Evolutionary conservation across 2,113 vertebrate genomes (phyloP), one percentile per base, ranked within the genome.

Genomic region (Hepsetus odoe): DNA sequence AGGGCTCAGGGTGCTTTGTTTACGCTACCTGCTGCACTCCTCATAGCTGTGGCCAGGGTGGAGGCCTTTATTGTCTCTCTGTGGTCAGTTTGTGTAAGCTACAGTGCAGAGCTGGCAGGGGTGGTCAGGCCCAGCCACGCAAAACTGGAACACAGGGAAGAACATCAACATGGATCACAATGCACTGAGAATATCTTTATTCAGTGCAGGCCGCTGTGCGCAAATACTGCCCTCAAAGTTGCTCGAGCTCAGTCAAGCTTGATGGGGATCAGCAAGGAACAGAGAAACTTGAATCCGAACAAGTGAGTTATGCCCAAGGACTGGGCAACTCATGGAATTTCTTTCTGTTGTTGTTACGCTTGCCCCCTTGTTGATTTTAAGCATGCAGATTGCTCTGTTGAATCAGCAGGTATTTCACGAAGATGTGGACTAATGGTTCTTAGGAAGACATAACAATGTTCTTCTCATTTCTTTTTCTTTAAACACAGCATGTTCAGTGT

Each of bases 21-120:
- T 92, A 90, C 87, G 87, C 79, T 91, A 91, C 90, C 90, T 92
- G 89, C 89, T 88, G 89, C 84, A 88, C 87, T 90, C 88, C 87
- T 89, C 87, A 58, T 83, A 79, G 84, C 82, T 89, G 88, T 76
- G 88, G 89, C 89, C 86, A 81, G 85, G 86, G 88, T 85, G 86
- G 85, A 38, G 69, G 84, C 83, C 85, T 86, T 91, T 84, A 89
- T 91, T 87, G 66, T 81, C 62, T 81, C 79, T 75, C 28, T 91
- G 90, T 5, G 83, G 92, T 89, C 81, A 80, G 74, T 73, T 68
- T 87, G 84, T 78, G 68, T 81, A 77, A 77, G 70, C 79, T 70
- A 46, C 56, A 83, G 74, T 76, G 61, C 69, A 44, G 55, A 59
- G 79, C 71, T 83, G 73, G 79, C 77, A 59, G 46, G 20, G 42